Base-by-base conservation (phyloP, 2,888 invertebrate species). In the Nephrocerus scutellatus region DNA sequence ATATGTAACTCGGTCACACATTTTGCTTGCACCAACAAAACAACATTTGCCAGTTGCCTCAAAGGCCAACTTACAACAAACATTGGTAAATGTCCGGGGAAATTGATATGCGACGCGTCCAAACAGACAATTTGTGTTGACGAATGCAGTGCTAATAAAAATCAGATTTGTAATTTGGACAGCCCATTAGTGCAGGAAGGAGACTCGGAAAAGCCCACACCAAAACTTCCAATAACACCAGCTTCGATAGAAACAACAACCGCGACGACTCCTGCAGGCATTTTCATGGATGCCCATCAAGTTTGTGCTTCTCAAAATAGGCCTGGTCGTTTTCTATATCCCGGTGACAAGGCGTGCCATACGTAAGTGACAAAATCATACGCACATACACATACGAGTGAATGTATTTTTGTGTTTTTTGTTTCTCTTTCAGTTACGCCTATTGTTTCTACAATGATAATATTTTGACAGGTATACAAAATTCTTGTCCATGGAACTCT, bases 21-120 rank as follows among this genome's bases (percentile, higher is more conserved):
- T 1, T 56, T 46, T 29, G 41, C 59, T 5, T 64, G 63, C 38
- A 53, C 55, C n/a, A 53, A 57, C 9, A 45, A 36, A 13, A 56
- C 24, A 7, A 52, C 53, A 4, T 62, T 52, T 18, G 51, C 44
- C 1, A 13, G 47, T 5, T 64, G 63, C 25, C 22, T 21, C 0
- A 30, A 20, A 5, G 40, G 26, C 0, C 9, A 0, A 1, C 6
- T 47, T 0, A 37, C 44, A 6, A 22, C 38, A 0, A 35, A 39
- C 8, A 21, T 35, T 1, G 34, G 37, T 0, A 21, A 15, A 0
- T 64, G 63, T 31, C 42, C 46, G 2, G 4, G 7, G 0, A 30
- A 38, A 0, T 15, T 22, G 13, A 31, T 53, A 3, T 64, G 63
- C 36, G 52, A 54, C 30, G 3, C 10, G 0, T 6, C 20, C 7